Percentiles rank a stretch among this genome's conserved stretches.
Evolutionary conservation across 2,797 vertebrate species (phyloP).

Genomic region (Liparis tanakae): DNA sequence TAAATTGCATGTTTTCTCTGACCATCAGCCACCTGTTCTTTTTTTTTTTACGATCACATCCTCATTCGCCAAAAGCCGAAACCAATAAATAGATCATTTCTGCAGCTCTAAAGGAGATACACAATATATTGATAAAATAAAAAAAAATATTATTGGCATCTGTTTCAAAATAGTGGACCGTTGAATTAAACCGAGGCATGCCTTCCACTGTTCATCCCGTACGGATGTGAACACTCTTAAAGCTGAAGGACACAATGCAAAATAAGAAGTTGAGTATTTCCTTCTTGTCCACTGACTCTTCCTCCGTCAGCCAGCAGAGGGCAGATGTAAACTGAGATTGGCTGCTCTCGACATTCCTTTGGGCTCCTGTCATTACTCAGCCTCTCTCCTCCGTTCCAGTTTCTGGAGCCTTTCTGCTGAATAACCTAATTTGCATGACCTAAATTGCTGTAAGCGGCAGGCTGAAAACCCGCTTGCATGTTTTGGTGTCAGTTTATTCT

Average conservation of each 20-base stretch:
- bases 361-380: conserved; percentile 71
- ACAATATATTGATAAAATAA: not conserved
- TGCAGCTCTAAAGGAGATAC: not conserved
- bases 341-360: conserved; percentile 67
- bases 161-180: not conserved
- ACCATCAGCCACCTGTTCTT: too few relatives aligned
- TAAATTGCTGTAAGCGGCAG: conserved; percentile 67
- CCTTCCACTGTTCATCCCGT: not conserved
- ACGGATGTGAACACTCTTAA: not conserved
- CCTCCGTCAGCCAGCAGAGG: conserved; percentile 74
- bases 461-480: conserved; percentile 44
- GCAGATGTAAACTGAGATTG: conserved; percentile 63
- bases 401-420: conserved; percentile 72
- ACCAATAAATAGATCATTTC: not conserved
- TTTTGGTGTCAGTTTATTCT: conserved; percentile 51
- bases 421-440: conserved; percentile 77
- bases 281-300: conserved; percentile 4
- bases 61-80: not conserved
- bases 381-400: conserved; percentile 60
- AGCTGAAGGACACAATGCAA: not conserved
- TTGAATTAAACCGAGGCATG: not conserved
- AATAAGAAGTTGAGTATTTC: not conserved
- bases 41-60: not conserved
- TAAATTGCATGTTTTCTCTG: not conserved
- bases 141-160: not conserved